Evolutionary conservation across 2,113 vertebrate genomes (phyloP), one percentile per base, ranked within the genome.

Genomic region (Bubo scandiacus): DNA sequence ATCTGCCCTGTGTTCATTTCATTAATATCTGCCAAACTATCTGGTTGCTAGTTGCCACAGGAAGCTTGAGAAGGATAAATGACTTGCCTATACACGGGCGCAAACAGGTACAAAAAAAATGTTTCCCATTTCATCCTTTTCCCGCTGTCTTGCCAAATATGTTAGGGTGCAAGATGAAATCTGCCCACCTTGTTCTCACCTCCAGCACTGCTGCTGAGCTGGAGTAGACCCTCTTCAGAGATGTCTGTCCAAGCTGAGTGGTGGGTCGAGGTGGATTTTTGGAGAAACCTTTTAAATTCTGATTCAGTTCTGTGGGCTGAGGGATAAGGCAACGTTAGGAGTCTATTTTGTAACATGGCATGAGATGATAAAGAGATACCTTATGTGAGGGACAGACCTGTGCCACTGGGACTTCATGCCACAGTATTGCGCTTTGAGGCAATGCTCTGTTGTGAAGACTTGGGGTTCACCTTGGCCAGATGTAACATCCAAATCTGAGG

Each of bases 11-110:
- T 36, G 52, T 52, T 88, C 17, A 5, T 74, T 81, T 91, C 6
- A 12, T 67, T 81, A 20, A 84, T 83, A 57, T 94, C 68, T 93
- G 54, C 52, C 83, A 79, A 91, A 86, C 61, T 81, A 17, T 51
- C 57, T 79, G 75, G n/a, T 51, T 92, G 61, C 38, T 71, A 18
- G 55, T 51, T 92, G 86, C 92, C 80, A 75, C 65, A 78, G 61
- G 77, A 91, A 79, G 77, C 57, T 63, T 49, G 38, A 75, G 55
- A 43, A 89, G 70, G 52, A 61, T 32, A 79, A 91, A 94, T 16
- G 6, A 34, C 38, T 81, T 87, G 80, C 78, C 79, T 57, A 75
- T 34, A 34, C 20, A 22, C n/a, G 3, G 49, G 67, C 0, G 0
- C 0, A 1, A 90, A 68, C 34, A 61, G 58, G 27, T 43, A 82